These are phyloP conservation scores for Labeo rohita DNA, from an alignment of 2,113 vertebrate genomes.

Conservation along the genomic window DNA sequence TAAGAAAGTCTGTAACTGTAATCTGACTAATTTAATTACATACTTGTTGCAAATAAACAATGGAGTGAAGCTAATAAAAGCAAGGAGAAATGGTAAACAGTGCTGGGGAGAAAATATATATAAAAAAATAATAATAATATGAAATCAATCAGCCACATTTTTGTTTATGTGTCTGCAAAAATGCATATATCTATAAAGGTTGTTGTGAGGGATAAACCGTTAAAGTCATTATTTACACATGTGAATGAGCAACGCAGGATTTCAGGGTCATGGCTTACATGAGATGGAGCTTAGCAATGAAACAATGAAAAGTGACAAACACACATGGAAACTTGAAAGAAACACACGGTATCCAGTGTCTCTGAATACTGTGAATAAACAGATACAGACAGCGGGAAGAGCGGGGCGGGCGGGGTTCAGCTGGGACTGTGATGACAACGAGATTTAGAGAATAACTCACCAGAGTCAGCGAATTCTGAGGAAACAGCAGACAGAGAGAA, in stretches of 20 bases:
- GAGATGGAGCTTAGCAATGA: neutral
- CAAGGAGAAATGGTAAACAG: neutral
- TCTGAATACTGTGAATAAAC: constrained; percentile 8
- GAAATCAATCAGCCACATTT: neutral
- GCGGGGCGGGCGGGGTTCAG: neutral
- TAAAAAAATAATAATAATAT: neutral
- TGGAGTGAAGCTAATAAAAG: neutral
- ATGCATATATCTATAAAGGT: neutral
- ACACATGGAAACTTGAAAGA: neutral
- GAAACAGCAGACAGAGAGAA: constrained; percentile 70
- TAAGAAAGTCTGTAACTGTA: neutral
- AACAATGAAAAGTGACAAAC: constrained; percentile 1
- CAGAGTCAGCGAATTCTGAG: constrained; percentile 85
- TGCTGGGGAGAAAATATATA: neutral
- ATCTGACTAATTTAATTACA: neutral
- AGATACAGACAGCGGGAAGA: neutral
- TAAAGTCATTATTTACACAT: neutral
- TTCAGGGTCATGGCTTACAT: neutral
- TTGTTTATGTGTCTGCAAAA: neutral
- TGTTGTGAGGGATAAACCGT: neutral
- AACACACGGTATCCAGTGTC: neutral
- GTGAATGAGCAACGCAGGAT: neutral
- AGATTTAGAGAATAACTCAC: constrained; percentile 78
- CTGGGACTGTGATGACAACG: constrained; percentile 58
- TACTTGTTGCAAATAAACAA: neutral